phyloP scores from a whole-genome alignment of 2,113 vertebrate genomes.

The Pogonocichla stellata region DNA sequence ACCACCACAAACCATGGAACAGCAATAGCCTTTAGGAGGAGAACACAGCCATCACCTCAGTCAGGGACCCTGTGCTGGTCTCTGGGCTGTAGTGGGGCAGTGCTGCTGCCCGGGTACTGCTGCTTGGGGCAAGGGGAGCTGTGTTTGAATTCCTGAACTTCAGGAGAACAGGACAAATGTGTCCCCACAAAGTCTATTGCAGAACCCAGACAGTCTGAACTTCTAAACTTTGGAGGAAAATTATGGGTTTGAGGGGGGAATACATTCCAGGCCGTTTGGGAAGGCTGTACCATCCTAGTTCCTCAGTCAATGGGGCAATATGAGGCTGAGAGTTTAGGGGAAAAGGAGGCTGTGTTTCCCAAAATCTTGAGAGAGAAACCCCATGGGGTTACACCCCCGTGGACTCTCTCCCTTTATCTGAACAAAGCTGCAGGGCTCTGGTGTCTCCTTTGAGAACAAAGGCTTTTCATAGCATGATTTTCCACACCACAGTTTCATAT shows the following conservation, averaged over 20 bases:
- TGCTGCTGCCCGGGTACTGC: fast-evolving
- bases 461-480: neutral
- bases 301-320: neutral
- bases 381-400: fast-evolving
- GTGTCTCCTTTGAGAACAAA: neutral
- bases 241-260: fast-evolving
- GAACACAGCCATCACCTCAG: neutral
- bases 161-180: too few relatives aligned
- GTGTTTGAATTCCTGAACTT: neutral
- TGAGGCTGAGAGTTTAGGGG: fast-evolving
- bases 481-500: neutral
- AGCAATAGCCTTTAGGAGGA: neutral
- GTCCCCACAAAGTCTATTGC: neutral
- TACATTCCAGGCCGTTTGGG: fast-evolving
- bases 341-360: neutral
- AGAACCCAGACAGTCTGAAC: too few relatives aligned
- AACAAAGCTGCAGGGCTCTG: neutral
- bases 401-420: neutral
- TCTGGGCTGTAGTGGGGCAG: neutral
- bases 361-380: neutral
- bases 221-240: neutral
- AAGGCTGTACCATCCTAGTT: neutral
- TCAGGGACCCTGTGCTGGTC: fast-evolving
- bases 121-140: too few relatives aligned
- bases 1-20: too few relatives aligned